phyloP scores from a whole-genome alignment of 2,888 invertebrate genomes.

The Trissolcus japonicus region DNA sequence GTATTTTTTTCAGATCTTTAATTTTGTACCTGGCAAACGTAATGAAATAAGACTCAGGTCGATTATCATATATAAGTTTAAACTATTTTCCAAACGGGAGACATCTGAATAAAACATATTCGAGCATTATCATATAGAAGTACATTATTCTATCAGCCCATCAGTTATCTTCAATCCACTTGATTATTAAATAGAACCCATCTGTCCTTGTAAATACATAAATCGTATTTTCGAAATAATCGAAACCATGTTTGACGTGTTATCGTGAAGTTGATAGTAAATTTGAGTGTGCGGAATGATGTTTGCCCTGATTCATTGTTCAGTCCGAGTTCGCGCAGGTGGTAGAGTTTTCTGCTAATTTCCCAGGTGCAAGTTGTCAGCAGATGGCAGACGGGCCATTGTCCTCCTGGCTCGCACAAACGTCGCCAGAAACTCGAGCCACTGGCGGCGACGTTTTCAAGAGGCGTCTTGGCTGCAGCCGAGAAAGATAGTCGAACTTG shows the following conservation, averaged over 20 bases:
- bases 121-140: neutral
- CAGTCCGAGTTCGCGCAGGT: constrained; percentile 30
- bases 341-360: constrained; percentile 44
- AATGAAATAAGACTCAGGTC: no score
- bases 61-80: no score
- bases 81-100: no score
- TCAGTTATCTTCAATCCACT: no score
- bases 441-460: constrained; percentile 56
- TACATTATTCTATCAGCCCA: neutral
- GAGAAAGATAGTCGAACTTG: constrained; percentile 1
- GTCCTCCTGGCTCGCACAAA: constrained; percentile 44
- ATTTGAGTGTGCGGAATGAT: constrained; percentile 21
- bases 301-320: constrained; percentile 45
- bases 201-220: constrained; percentile 5
- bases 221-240: constrained; percentile 3
- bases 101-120: neutral
- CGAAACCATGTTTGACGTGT: constrained; percentile 16
- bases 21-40: no score
- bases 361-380: constrained; percentile 51
- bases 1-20: no score
- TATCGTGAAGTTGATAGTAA: constrained; percentile 9
- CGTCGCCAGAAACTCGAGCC: constrained; percentile 43
- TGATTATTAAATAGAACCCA: neutral
- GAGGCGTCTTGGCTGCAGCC: constrained; percentile 32
- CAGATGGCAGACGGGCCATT: constrained; percentile 49